Conservation (phyloP, 2,113 vertebrate genomes). For the Lepus americanus region DNA sequence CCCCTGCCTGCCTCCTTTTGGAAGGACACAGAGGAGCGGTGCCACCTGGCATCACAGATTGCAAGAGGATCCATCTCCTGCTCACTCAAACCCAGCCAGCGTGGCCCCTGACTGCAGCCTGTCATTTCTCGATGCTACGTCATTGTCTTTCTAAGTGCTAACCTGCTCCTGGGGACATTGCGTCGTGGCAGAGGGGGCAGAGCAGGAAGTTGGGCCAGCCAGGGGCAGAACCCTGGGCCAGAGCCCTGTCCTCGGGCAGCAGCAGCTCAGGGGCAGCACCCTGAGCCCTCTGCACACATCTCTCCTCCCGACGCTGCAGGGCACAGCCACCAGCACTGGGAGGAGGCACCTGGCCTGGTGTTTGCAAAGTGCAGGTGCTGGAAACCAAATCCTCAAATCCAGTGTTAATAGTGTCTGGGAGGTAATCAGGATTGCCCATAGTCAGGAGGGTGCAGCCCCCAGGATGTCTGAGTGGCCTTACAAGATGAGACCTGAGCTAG, state of each 20-base stretch:
- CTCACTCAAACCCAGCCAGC: background rate
- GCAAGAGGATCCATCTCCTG: background rate
- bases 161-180: background rate
- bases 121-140: background rate
- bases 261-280: background rate
- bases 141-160: background rate
- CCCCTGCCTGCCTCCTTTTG: background rate
- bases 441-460: too few relatives aligned
- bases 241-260: background rate
- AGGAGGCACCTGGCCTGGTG: background rate
- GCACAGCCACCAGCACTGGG: background rate
- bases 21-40: background rate
- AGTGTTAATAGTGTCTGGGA: too few relatives aligned
- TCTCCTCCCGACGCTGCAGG: background rate
- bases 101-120: background rate
- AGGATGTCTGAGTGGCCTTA: too few relatives aligned
- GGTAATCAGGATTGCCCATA: too few relatives aligned
- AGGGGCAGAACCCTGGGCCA: background rate
- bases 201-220: background rate
- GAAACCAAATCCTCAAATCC: too few relatives aligned
- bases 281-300: background rate
- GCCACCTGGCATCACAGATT: background rate
- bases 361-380: too few relatives aligned
- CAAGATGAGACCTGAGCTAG: too few relatives aligned
- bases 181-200: background rate